Conservation (phyloP, 1,140 invertebrate species). For the Cylas formicarius region DNA sequence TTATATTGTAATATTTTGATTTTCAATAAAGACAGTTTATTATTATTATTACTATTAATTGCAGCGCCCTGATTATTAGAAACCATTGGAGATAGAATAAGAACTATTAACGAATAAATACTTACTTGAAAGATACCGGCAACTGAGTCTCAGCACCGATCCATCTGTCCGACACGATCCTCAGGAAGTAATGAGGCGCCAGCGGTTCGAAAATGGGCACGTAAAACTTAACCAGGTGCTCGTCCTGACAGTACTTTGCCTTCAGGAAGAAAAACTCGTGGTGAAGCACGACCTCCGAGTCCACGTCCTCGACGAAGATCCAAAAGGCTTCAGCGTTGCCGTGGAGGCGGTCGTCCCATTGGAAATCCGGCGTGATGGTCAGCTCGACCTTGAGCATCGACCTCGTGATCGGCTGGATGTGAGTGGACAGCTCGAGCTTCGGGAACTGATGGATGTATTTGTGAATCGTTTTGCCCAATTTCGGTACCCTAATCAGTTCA, state of each 20-base stretch:
- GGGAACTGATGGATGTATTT: conserved; percentile 98
- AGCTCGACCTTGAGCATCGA: conserved; percentile 91
- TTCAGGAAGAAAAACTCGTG: conserved; percentile 98
- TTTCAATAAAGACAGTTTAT: no score
- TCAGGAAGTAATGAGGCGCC: conserved; percentile 95
- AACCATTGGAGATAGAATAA: background rate
- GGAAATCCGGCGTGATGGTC: conserved; percentile 98
- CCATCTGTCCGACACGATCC: conserved; percentile 74
- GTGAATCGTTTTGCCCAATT: conserved; percentile 94
- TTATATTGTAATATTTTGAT: no score
- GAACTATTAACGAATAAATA: background rate
- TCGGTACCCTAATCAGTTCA: conserved; percentile 91
- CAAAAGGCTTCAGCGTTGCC: conserved; percentile 96
- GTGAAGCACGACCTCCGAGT: conserved; percentile 92
- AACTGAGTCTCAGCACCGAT: conserved; percentile 92
- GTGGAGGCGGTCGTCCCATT: conserved; percentile 98
- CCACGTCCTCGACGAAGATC: conserved; percentile 98
- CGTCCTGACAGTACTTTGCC: conserved; percentile 88
- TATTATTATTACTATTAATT: no score
- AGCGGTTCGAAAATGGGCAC: conserved; percentile 97
- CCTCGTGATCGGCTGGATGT: conserved; percentile 96
- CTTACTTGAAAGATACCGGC: conserved; percentile 80
- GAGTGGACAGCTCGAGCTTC: conserved; percentile 87
- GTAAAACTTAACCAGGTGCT: conserved; percentile 96
- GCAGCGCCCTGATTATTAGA: no score